phyloP scores from a whole-genome alignment of 2,888 invertebrate genomes.

The Rhynchonema sp. region DNA sequence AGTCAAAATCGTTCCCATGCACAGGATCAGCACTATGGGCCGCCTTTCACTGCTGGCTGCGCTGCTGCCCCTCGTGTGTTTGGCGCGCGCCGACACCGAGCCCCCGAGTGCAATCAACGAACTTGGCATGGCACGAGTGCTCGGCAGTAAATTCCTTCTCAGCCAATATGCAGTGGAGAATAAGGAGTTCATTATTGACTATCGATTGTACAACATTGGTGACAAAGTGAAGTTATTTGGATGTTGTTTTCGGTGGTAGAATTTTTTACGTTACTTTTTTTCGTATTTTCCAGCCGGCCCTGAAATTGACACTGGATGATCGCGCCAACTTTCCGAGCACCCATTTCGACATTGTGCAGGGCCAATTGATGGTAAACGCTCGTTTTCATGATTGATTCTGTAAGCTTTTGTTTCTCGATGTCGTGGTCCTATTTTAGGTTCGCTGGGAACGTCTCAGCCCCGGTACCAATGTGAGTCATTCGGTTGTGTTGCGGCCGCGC shows the following conservation, averaged over 20 bases:
- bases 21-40: too few relatives aligned
- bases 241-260: too few relatives aligned
- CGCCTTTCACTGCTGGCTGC: too few relatives aligned
- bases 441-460: constrained; percentile 67
- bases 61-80: too few relatives aligned
- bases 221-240: constrained; percentile 24
- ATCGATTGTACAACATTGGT: constrained; percentile 80
- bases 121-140: constrained; percentile 45
- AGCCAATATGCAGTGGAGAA: constrained; percentile 93
- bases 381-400: too few relatives aligned
- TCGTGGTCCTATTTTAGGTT: constrained; percentile 16
- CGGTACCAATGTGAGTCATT: constrained; percentile 72
- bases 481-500: constrained; percentile 69
- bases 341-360: constrained; percentile 52
- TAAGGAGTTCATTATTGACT: constrained; percentile 84
- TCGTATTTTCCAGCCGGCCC: constrained; percentile 43
- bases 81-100: neutral
- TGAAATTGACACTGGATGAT: constrained; percentile 67
- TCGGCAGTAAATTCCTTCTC: constrained; percentile 77
- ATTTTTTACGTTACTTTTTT: too few relatives aligned
- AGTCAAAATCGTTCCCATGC: too few relatives aligned
- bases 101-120: neutral
- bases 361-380: too few relatives aligned
- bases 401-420: too few relatives aligned
- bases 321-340: constrained; percentile 67